Conservation (phyloP, 2,113 vertebrate genomes). For the Ailurus styani region DNA sequence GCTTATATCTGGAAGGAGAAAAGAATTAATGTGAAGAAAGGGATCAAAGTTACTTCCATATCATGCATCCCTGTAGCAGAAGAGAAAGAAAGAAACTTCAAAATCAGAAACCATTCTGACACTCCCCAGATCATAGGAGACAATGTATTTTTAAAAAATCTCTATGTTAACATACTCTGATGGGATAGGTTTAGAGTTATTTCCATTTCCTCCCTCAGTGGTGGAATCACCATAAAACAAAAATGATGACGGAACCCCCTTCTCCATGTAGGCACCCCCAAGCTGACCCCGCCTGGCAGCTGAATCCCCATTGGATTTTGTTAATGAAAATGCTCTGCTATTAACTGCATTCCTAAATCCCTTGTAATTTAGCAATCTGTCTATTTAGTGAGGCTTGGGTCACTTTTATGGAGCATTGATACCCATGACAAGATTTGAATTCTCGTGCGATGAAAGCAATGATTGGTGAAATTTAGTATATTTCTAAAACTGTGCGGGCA, state of each 20-base stretch:
- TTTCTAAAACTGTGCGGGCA: neutral
- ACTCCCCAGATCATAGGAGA: neutral
- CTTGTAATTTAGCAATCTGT: neutral
- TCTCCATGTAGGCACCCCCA: neutral
- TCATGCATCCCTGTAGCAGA: neutral
- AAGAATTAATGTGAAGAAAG: neutral
- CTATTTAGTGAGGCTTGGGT: neutral
- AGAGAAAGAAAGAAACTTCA: neutral
- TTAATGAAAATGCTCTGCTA: neutral
- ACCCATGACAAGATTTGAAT: neutral
- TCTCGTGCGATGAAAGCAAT: neutral
- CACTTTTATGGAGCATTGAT: neutral
- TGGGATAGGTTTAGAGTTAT: neutral
- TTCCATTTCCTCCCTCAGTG: neutral
- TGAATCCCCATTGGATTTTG: neutral
- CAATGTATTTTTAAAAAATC: neutral
- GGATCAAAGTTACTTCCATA: neutral
- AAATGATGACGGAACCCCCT: neutral
- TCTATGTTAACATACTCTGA: neutral
- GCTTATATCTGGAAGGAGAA: neutral
- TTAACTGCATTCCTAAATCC: neutral
- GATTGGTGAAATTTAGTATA: neutral
- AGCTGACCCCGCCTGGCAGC: neutral
- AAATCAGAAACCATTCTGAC: neutral
- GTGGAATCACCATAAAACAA: neutral